Evolutionary conservation across 1,140 invertebrate species (phyloP), one percentile per base, ranked within the genome.

Genomic region (Sarcophaga peregrina): DNA sequence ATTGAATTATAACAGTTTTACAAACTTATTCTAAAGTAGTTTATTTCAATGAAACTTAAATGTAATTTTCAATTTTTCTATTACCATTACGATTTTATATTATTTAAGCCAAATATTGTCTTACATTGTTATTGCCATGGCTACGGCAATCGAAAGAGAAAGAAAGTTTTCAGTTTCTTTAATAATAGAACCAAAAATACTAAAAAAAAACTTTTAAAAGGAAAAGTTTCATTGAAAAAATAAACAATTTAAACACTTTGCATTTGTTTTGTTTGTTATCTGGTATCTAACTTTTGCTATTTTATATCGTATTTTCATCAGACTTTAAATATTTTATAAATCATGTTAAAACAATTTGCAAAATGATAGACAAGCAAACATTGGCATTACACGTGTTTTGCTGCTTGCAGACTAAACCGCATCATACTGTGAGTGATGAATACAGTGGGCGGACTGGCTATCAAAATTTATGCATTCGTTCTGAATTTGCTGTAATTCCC

Each of bases 1-100:
- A 78, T 78, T 78, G 47, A 78, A 78, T 78, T 78, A 52, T 48
- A 78, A 78, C 48, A 78, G 37, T 78, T 78, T 78, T 78, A 78
- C 47, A 78, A 37, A 78, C 75, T 25, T 50, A 15, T 78, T 78
- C 50, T 9, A 78, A 78, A 78, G 46, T 78, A 78, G 75, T 78
- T 78, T 78, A 52, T 50, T 78, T 78, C 25, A 78, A 78, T 78
- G 48, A 48, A 78, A 78, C 47, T 78, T 78, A 11, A 25, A 78
- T 50, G 37, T 78, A 20, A 68, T 68, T 20, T 68, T 68, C 62
- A 20, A 20, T n/a, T n/a, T 62, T 17, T 17, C 58, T n/a, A 62
- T 37, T 37, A 37, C 1, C 25, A 37, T 37, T 2, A 37, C 25
- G 1, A 37, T 37, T 37, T 37, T 37, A 62, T 3, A n/a, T n/a